Evolutionary conservation across 1,140 invertebrate genomes (phyloP), one percentile per base, ranked within the genome.

Genomic region (Steinernema feltiae): DNA sequence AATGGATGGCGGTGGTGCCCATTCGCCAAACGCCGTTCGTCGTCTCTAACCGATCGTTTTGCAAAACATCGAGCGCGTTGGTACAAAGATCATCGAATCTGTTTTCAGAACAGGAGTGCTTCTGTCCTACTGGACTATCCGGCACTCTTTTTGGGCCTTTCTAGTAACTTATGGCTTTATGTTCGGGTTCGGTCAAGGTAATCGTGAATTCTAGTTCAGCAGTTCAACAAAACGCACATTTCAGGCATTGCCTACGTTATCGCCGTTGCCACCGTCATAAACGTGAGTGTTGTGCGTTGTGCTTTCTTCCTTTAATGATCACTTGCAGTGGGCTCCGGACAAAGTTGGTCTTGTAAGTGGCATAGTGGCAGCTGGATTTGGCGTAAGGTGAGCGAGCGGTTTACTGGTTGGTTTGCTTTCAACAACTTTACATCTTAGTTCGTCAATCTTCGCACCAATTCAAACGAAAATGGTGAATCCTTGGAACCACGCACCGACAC

Each of bases 321-420:
- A 41, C 18, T 78, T 80, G 18, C 73, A 80, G 79, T 85, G 84
- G 84, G 83, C 83, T 1, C 84, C 84, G 1, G 72, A 85, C 69
- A 80, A 80, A 75, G 84, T 85, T 30, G 84, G 84, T 2, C 76
- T 82, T 17, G 73, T 81, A 1, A 78, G 72, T 3, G 84, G 84
- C 21, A 82, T 85, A 18, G 85, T 85, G 1, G 84, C 85, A n/a
- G 84, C 83, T n/a, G 84, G 85, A 21, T 85, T 85, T 70, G 84
- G 84, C 0, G 72, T 86, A 17, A 83, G 53, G 53, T 63, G 53
- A 15, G 35, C 7, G 18, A 41, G 35, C 35, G 18, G 35, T 41
- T 41, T 41, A 41, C 7, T 7, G 35, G 24, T 27, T 27, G 7
- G 12, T 3, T 27, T 46, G 7, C 41, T 46, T 46, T 12, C 7